Evolutionary conservation across 2,797 vertebrate species (phyloP).

Genomic region (Paedocypris micromegethes): DNA sequence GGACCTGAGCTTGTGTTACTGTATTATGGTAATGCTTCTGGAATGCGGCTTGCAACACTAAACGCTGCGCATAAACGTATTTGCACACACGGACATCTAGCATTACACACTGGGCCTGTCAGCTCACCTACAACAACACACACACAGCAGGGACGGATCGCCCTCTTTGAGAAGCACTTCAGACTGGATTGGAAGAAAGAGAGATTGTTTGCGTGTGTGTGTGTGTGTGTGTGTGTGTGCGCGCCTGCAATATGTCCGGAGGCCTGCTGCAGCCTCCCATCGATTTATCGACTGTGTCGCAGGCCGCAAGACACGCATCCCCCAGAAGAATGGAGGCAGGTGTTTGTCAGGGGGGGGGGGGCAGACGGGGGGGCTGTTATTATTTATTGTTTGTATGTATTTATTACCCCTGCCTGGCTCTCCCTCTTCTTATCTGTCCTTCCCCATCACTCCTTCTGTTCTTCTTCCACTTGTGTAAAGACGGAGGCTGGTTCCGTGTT

Average conservation of each 20-base stretch:
- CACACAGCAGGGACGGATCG: slow-evolving; percentile 13
- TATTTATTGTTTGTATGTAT: slow-evolving; percentile 58
- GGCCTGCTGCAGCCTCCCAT: slow-evolving; percentile 69
- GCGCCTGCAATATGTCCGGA: slow-evolving; percentile 60
- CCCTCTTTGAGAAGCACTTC: slow-evolving; percentile 17
- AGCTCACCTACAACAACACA: slow-evolving; percentile 16
- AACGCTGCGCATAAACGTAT: background rate
- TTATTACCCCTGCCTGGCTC: slow-evolving; percentile 37
- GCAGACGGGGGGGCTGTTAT: slow-evolving; percentile 42
- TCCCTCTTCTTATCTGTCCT: slow-evolving; percentile 21
- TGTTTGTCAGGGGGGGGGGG: slow-evolving; percentile 55
- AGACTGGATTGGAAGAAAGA: slow-evolving; percentile 14
- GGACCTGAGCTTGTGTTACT: no score
- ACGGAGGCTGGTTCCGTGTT: no score
- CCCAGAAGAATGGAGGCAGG: slow-evolving; percentile 74
- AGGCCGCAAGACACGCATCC: slow-evolving; percentile 71
- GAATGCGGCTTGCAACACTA: slow-evolving; percentile 13
- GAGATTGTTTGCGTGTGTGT: background rate
- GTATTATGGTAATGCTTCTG: slow-evolving; percentile 5
- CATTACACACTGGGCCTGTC: slow-evolving; percentile 24
- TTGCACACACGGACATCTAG: slow-evolving; percentile 12
- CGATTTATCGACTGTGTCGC: slow-evolving; percentile 84
- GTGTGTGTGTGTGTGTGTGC: slow-evolving; percentile 14
- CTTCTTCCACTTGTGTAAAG: slow-evolving; percentile 14
- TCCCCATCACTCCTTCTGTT: slow-evolving; percentile 15